Evolutionary conservation across 1,140 invertebrate species (phyloP), one percentile per base, ranked within the genome.

Genomic region (Hyphantria cunea): DNA sequence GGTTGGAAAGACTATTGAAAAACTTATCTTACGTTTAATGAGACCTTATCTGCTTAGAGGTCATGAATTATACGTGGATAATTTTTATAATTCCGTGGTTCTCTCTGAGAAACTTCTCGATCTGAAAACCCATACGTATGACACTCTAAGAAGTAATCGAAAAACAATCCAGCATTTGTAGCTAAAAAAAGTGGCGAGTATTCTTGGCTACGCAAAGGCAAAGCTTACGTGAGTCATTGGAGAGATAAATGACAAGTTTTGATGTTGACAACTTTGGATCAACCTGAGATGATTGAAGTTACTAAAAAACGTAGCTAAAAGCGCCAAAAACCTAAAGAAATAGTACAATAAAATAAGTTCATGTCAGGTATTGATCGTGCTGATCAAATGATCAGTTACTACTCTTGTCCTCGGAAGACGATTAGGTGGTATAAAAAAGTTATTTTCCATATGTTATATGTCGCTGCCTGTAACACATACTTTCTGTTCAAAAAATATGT

Each of bases 351-450:
- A 11, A 68, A 68, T 17, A 31, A 58, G 10, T 50, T 50, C 13
- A 68, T 63, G 66, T 12, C 10, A 25, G 66, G 66, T 41, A 37
- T 68, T 13, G 66, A 68, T 41, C 25, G 15, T 9, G 34, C 56
- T 12, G 66, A 68, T 41, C 54, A 68, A 42, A 58, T 68, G 53
- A 31, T 63, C 5, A 14, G 54, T 6, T 68, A 63, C 37, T 68
- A 68, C 10, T 33, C 53, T 8, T 68, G 59, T 34, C 45, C 55
- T 32, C 52, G 34, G 6, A 68, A 68, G 15, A 59, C 66, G 12
- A 58, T 63, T 6, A 11, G 54, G 42, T 68, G 60, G 60, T 68
- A 68, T 14, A 64, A 64, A 14, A 68, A 68, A 34, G 17, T 64
- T 44, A n/a, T 34, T 13, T 17, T 68, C 25, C 66, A 68, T 42